Conservation (phyloP, 2,113 vertebrate genomes). For the Psophia crepitans region DNA sequence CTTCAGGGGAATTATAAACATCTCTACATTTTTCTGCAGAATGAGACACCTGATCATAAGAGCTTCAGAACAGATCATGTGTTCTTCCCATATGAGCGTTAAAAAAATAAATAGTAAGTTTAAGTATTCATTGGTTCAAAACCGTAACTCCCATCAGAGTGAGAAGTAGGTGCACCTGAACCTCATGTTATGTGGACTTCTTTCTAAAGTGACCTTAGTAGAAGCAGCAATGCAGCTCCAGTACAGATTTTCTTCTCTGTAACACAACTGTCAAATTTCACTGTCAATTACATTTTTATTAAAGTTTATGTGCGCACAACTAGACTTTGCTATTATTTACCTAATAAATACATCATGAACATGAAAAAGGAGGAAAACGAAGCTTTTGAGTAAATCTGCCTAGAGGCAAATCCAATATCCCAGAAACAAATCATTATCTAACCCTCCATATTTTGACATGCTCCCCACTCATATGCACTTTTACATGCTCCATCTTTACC, state of each 20-base stretch:
- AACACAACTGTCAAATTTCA: conserved; percentile 37
- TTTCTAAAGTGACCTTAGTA: not conserved
- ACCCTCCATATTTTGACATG: conserved; percentile 4
- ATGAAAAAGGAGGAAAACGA: conserved; percentile 34
- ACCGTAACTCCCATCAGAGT: not conserved
- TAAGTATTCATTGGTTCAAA: not conserved
- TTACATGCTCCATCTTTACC: not conserved
- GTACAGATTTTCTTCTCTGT: not conserved
- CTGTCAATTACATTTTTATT: conserved; percentile 50
- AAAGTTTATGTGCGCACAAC: conserved; percentile 10
- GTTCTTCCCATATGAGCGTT: fast-evolving
- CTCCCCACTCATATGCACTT: not conserved
- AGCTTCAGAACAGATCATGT: not conserved
- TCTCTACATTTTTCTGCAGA: not conserved
- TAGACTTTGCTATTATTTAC: conserved; percentile 58
- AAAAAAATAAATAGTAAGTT: not conserved
- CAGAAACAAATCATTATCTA: conserved; percentile 41
- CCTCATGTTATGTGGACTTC: fast-evolving
- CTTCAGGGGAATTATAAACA: not conserved
- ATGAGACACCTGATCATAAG: not conserved
- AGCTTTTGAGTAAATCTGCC: conserved; percentile 47
- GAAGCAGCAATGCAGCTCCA: not conserved
- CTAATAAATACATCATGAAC: conserved; percentile 56
- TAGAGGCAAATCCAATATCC: conserved; percentile 47
- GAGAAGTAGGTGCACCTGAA: not conserved